phyloP scores from a whole-genome alignment of 2,113 vertebrate genomes.

The Centropristis striata region DNA sequence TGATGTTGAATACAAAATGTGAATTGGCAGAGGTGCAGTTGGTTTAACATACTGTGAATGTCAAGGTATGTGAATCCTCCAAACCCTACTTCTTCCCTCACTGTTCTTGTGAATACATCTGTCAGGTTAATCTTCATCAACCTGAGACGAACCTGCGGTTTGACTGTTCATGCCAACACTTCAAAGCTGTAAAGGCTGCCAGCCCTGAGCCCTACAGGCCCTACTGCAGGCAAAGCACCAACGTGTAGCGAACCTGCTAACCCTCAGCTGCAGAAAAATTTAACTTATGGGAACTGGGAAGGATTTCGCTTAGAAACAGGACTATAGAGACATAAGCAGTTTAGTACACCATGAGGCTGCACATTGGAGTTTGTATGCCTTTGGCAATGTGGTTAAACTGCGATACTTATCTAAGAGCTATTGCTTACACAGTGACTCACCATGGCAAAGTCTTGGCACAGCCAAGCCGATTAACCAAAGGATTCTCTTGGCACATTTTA shows the following conservation, averaged over 20 bases:
- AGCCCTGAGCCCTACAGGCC: slow-evolving; percentile 30
- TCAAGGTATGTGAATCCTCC: slow-evolving; percentile 9
- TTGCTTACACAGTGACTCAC: slow-evolving; percentile 41
- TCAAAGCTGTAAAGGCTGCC: slow-evolving; percentile 39
- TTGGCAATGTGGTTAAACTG: slow-evolving; percentile 30
- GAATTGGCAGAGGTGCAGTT: neutral
- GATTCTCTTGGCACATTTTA: slow-evolving; percentile 14
- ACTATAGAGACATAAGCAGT: slow-evolving; percentile 8
- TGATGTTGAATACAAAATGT: neutral
- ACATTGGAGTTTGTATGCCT: slow-evolving; percentile 4
- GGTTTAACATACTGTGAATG: neutral
- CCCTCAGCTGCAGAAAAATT: slow-evolving; percentile 26
- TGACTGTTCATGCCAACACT: slow-evolving; percentile 52
- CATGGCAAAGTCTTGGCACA: slow-evolving; percentile 28
- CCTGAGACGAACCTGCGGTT: slow-evolving; percentile 64
- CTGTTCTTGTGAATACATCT: slow-evolving; percentile 46
- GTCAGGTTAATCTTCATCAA: slow-evolving; percentile 64
- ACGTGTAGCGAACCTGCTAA: slow-evolving; percentile 59
- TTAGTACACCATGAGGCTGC: slow-evolving; percentile 6
- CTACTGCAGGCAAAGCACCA: slow-evolving; percentile 18
- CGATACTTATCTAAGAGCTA: slow-evolving; percentile 42
- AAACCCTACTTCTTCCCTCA: slow-evolving; percentile 16
- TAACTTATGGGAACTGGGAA: slow-evolving; percentile 11
- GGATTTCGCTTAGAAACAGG: neutral
- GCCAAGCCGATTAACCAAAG: slow-evolving; percentile 8